Percentiles rank a stretch among this genome's conserved stretches.
phyloP scores from a whole-genome alignment of 1,140 invertebrate species.

The Ips nitidus region DNA sequence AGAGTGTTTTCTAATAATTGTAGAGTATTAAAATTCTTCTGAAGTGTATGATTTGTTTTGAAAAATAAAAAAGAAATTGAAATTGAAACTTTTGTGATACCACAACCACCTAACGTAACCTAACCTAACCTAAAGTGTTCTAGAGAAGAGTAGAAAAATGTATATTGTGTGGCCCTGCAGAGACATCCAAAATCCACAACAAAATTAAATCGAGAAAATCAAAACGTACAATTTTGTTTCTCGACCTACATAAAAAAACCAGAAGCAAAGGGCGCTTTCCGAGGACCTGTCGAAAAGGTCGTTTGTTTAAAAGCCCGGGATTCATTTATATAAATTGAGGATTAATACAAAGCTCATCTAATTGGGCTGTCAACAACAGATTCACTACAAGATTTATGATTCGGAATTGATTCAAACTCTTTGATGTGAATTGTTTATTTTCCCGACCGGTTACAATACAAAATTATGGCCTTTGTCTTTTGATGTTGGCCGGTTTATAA shows the following conservation, averaged over 20 bases:
- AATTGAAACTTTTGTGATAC: too few relatives aligned
- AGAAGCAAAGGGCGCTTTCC: neutral
- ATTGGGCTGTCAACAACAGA: constrained; percentile 23
- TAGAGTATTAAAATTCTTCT: too few relatives aligned
- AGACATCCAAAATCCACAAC: neutral
- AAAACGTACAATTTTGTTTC: neutral
- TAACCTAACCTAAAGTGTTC: too few relatives aligned
- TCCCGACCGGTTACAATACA: constrained; percentile 10
- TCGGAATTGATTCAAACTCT: constrained; percentile 15
- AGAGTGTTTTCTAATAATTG: too few relatives aligned
- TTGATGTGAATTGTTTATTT: constrained; percentile 18
- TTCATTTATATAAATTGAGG: constrained; percentile 21
- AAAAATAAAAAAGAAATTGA: too few relatives aligned
- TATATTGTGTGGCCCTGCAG: too few relatives aligned
- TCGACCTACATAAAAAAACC: neutral
- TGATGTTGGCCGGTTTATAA: constrained; percentile 13
- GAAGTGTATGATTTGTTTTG: too few relatives aligned
- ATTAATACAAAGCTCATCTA: constrained; percentile 17
- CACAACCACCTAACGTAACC: too few relatives aligned
- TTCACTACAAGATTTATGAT: constrained; percentile 22
- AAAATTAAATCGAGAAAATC: neutral
- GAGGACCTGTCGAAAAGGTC: neutral
- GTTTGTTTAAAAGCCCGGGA: neutral
- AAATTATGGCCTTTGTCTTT: constrained; percentile 14
- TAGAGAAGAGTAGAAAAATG: too few relatives aligned